Conservation (phyloP, 2,113 vertebrate species). For the Salvelinus fontinalis region DNA sequence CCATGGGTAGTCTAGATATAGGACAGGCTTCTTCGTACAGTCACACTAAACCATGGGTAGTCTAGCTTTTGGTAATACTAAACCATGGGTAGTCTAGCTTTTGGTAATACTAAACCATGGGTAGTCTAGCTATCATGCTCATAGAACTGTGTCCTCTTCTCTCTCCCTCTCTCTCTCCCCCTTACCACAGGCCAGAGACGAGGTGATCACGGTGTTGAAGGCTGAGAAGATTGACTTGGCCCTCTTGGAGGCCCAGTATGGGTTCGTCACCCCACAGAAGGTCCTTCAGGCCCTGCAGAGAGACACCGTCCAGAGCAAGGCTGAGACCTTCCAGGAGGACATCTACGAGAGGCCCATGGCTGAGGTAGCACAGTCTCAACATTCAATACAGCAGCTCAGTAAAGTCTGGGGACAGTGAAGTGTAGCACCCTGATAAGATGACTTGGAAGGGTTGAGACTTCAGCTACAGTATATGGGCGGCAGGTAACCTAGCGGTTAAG, state of each 20-base stretch:
- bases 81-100: not conserved
- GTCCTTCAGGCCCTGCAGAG: constrained; percentile 93
- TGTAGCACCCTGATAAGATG: not conserved
- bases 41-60: not conserved
- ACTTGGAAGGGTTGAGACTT: not conserved
- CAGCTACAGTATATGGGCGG: too few species aligned
- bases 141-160: not conserved
- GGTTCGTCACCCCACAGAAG: constrained; percentile 90
- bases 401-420: not conserved
- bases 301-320: constrained; percentile 87
- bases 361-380: constrained; percentile 75
- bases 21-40: not conserved
- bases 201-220: constrained; percentile 94
- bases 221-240: constrained; percentile 94
- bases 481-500: too few species aligned
- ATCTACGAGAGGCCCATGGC: constrained; percentile 94
- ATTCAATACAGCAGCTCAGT: not conserved
- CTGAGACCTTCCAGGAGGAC: constrained; percentile 81
- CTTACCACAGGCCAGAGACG: constrained; percentile 86
- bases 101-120: constrained; percentile 16
- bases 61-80: not conserved
- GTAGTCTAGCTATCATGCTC: constrained; percentile 9
- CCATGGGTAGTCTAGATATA: not conserved
- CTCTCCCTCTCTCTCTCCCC: not conserved
- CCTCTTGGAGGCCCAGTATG: constrained; percentile 92